Evolutionary conservation across 2,797 vertebrate species (phyloP), one percentile per base, ranked within the genome.

Genomic region (Taenioides sp.): DNA sequence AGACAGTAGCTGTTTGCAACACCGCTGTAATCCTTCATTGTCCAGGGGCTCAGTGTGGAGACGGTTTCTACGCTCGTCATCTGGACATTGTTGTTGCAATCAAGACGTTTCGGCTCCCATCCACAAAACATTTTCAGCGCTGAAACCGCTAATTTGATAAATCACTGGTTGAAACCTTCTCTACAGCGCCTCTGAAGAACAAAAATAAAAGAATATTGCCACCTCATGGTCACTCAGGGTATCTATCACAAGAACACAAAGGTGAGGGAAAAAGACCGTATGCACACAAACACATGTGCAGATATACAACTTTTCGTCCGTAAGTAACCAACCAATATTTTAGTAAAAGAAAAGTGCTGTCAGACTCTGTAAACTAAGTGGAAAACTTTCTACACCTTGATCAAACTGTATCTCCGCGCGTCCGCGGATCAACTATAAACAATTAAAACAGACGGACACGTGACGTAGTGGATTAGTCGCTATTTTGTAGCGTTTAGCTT

Each of bases 141-240:
- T 34, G 5, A 7, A 34, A 7, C 40, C 5, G 10, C 12, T 43
- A 3, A 12, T 47, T 47, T 47, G 16, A 17, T 47, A 47, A 16
- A 47, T 16, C 12, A 2, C 14, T 14, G 40, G 2, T 3, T 34
- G 34, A 34, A 37, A 37, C 9, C 7, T 7, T 10, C 34, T 10
- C 34, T 37, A 37, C 54, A 22, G 3, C 49, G 2, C 1, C 2
- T 16, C 25, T 27, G 23, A 59, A 31, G 25, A 60, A 18, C 58
- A 37, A 20, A 67, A 62, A 61, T 82, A 18, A n/a, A 28, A 23
- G 0, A 52, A 79, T 66, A 71, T 49, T 71, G 66, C 84, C 88
- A 84, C 25, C 84, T 78, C 72, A 80, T 84, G 89, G 79, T 11
- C 25, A 66, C 49, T 27, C 9, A 0, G 12, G 3, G 11, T 66